Evolutionary conservation across 2,797 vertebrate genomes (phyloP).

Genomic region (Melanotaenia trifasciata): DNA sequence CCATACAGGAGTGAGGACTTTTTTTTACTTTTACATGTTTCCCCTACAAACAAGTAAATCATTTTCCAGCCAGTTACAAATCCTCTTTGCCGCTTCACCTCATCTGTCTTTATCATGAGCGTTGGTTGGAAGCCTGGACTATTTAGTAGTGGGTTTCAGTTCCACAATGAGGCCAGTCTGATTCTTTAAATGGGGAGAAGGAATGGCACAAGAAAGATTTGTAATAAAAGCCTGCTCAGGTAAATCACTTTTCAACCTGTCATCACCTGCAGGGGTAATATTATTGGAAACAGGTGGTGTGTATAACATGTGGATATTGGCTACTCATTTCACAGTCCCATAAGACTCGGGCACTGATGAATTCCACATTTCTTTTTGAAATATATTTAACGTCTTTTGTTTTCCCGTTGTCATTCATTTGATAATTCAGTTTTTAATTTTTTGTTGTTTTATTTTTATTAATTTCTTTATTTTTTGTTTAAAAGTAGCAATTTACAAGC

Average conservation of each 20-base stretch:
- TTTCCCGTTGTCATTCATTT: slow-evolving; percentile 24
- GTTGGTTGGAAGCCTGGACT: slow-evolving; percentile 60
- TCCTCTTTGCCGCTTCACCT: slow-evolving; percentile 56
- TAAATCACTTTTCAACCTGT: slow-evolving; percentile 83
- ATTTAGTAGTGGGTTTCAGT: slow-evolving; percentile 61
- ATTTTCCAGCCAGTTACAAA: slow-evolving; percentile 38
- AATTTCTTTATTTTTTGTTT: too few relatives aligned
- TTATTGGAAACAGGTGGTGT: slow-evolving; percentile 81
- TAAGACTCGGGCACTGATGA: slow-evolving; percentile 54
- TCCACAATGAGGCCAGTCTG: slow-evolving; percentile 55
- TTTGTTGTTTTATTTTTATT: not conserved
- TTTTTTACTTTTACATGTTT: slow-evolving; percentile 7
- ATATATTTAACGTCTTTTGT: slow-evolving; percentile 54
- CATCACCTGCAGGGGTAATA: slow-evolving; percentile 73
- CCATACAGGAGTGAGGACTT: not conserved
- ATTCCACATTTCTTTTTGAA: slow-evolving; percentile 68
- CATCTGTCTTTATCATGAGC: slow-evolving; percentile 71
- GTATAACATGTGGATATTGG: slow-evolving; percentile 77
- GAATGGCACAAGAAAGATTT: slow-evolving; percentile 73
- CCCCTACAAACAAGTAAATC: slow-evolving; percentile 28
- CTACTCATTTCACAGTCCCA: slow-evolving; percentile 66
- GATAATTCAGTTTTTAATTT: slow-evolving; percentile 11
- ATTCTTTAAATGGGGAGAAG: slow-evolving; percentile 69
- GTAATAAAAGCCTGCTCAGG: slow-evolving; percentile 77
- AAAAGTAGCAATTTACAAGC: not conserved